Evolutionary conservation across 2,797 vertebrate species (phyloP).

Genomic region (Syngnathus acus): DNA sequence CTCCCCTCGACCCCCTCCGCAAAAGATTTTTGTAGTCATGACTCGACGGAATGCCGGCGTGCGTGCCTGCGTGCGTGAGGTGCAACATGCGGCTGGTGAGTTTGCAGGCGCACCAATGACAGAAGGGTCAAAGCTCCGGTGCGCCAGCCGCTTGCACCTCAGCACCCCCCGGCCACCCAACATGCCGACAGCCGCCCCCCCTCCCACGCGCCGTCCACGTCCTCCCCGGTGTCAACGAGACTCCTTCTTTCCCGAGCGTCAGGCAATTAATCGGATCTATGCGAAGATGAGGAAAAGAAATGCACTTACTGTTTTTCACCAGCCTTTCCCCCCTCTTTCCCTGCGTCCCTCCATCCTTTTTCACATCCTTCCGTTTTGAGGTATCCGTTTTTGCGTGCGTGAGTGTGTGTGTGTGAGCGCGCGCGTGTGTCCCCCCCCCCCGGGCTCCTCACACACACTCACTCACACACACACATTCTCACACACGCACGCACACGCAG

Average conservation of each 20-base stretch:
- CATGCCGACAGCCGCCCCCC: slow-evolving; percentile 62
- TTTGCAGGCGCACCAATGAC: slow-evolving; percentile 76
- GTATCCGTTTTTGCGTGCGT: slow-evolving; percentile 65
- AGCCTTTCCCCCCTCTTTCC: slow-evolving; percentile 76
- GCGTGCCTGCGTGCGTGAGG: slow-evolving; percentile 14
- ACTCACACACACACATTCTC: slow-evolving; percentile 27
- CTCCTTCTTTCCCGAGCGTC: slow-evolving; percentile 43
- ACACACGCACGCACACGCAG: slow-evolving; percentile 18
- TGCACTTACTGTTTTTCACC: slow-evolving; percentile 77
- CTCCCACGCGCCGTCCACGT: slow-evolving; percentile 36
- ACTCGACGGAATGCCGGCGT: slow-evolving; percentile 56
- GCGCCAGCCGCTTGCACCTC: slow-evolving; percentile 63
- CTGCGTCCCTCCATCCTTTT: slow-evolving; percentile 75
- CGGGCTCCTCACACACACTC: slow-evolving; percentile 23
- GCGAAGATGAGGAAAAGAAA: slow-evolving; percentile 48
- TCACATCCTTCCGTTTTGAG: slow-evolving; percentile 75
- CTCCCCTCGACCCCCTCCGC: slow-evolving; percentile 3
- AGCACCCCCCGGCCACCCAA: slow-evolving; percentile 48
- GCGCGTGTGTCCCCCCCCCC: slow-evolving; percentile 49
- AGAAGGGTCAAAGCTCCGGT: slow-evolving; percentile 78
- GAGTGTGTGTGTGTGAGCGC: slow-evolving; percentile 55
- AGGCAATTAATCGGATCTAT: slow-evolving; percentile 53
- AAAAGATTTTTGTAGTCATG: slow-evolving; percentile 41
- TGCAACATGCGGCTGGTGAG: slow-evolving; percentile 38
- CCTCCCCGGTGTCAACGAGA: slow-evolving; percentile 57